Base-by-base conservation (phyloP, 2,888 invertebrate genomes). In the Tridacna gigas region DNA sequence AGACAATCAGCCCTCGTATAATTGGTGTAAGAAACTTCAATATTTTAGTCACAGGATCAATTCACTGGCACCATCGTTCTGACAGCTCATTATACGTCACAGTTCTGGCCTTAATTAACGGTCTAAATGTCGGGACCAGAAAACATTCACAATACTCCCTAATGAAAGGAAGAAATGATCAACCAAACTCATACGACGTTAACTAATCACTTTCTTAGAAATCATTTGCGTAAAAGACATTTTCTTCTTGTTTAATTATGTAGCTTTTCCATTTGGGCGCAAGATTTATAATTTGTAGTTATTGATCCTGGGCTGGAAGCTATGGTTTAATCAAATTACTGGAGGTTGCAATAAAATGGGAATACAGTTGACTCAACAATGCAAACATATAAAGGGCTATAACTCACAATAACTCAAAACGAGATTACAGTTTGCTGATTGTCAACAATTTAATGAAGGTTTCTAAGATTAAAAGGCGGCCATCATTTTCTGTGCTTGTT, bases 1-100 rank as follows among this genome's bases (percentile, higher is more conserved):
- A 86, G 86, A 86, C 86, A 86, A 86, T 82, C 80, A 80, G 71
- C 74, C 63, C 37, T 60, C 60, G 80, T 73, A 83, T 83, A 86
- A 86, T 86, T 86, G 82, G 78, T 83, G 86, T 86, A 86, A 86
- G 82, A 86, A 37, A 86, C 79, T 83, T 80, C 86, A 86, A 86
- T 86, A 86, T 86, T 86, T 86, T 86, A 86, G 86, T 86, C 78
- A 73, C 73, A 60, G 78, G 86, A 87, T 87, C 86, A 87, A 87
- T 87, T 82, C 82, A 22, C 25, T 47, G 86, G 86, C 86, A 80
- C 84, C 86, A 81, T 60, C 25, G 61, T 79, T 84, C 84, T 87
- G 86, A 87, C 86, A 87, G 86, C 78, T 87, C 86, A 87, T 87
- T 87, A 87, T 87, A 84, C 84, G 80, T 84, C 80, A 82, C 82